Percentiles rank a stretch among this genome's conserved stretches.
phyloP scores from a whole-genome alignment of 2,797 vertebrate genomes.

The Microchirus variegatus region DNA sequence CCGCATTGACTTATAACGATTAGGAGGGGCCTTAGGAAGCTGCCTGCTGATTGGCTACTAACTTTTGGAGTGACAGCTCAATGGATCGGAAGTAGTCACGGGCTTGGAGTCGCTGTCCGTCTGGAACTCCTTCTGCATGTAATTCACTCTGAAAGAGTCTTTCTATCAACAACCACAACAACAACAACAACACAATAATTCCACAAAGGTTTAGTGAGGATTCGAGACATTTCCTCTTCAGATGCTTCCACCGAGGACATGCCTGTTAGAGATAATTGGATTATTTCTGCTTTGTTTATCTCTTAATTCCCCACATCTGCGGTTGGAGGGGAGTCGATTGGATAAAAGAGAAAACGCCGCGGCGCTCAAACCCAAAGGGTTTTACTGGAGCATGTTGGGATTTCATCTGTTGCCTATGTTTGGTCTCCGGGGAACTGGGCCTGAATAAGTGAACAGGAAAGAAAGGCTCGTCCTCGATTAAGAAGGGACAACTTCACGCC shows the following conservation, averaged over 20 bases:
- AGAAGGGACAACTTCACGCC: conserved; percentile 15
- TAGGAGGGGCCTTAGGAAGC: no score
- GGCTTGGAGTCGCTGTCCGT: no score
- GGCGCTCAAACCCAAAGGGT: conserved; percentile 19
- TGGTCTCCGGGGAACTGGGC: conserved; percentile 25
- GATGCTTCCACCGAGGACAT: conserved; percentile 43
- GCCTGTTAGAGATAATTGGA: conserved; percentile 71
- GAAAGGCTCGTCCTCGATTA: conserved; percentile 13
- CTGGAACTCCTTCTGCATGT: no score
- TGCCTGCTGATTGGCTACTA: no score
- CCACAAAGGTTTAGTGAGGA: conserved; percentile 39
- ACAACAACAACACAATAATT: conserved; percentile 35
- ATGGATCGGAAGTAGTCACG: no score
- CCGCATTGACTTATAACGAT: no score
- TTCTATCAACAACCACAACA: conserved; percentile 44
- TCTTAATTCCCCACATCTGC: conserved; percentile 69
- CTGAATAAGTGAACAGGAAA: conserved; percentile 37
- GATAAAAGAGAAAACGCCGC: conserved; percentile 33
- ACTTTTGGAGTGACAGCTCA: no score
- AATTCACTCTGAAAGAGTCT: conserved; percentile 52
- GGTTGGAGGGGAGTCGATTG: conserved; percentile 25
- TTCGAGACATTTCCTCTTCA: conserved; percentile 50
- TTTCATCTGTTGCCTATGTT: conserved; percentile 14
- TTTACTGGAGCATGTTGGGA: conserved; percentile 34
- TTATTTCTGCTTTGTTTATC: conserved; percentile 73